Conservation (phyloP, 1,140 invertebrate species). For the Telenomus remus region DNA sequence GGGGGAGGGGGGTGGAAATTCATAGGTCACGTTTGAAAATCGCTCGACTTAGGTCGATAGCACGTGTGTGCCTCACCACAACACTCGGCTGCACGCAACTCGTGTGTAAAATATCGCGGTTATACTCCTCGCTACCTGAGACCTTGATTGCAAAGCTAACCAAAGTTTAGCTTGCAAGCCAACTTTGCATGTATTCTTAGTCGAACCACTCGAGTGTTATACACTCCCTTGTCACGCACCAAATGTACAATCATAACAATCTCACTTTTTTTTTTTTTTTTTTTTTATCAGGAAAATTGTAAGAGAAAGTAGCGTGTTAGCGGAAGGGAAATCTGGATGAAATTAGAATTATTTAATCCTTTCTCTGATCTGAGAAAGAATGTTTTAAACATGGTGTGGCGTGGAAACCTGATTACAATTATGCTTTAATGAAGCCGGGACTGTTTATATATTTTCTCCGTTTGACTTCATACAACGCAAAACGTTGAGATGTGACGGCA, state of each 20-base stretch:
- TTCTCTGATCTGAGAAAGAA: background rate
- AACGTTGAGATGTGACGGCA: slow-evolving; percentile 11
- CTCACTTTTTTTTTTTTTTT: background rate
- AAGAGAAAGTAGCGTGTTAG: too few species aligned
- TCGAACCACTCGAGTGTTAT: slow-evolving; percentile 17
- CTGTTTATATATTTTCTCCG: slow-evolving; percentile 18
- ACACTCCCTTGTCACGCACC: slow-evolving; percentile 3
- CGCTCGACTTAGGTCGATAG: slow-evolving; percentile 30
- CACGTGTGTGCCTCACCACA: slow-evolving; percentile 14
- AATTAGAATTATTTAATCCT: too few species aligned
- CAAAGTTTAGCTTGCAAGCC: slow-evolving; percentile 27
- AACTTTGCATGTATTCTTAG: slow-evolving; percentile 23
- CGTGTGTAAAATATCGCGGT: slow-evolving; percentile 41
- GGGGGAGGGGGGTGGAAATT: too few species aligned
- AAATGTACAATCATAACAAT: slow-evolving; percentile 6
- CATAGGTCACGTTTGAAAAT: slow-evolving; percentile 14
- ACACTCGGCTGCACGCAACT: slow-evolving; percentile 33
- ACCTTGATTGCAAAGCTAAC: slow-evolving; percentile 36
- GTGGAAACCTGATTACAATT: slow-evolving; percentile 14
- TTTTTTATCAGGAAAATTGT: too few species aligned
- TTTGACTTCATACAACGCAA: slow-evolving; percentile 32
- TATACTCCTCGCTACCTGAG: slow-evolving; percentile 14
- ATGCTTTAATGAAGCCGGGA: slow-evolving; percentile 5
- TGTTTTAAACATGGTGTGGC: slow-evolving; percentile 5
- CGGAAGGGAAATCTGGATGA: too few species aligned